Evolutionary conservation across 2,888 invertebrate genomes (phyloP), one percentile per base, ranked within the genome.

Genomic region (Vandiemenella viatica): DNA sequence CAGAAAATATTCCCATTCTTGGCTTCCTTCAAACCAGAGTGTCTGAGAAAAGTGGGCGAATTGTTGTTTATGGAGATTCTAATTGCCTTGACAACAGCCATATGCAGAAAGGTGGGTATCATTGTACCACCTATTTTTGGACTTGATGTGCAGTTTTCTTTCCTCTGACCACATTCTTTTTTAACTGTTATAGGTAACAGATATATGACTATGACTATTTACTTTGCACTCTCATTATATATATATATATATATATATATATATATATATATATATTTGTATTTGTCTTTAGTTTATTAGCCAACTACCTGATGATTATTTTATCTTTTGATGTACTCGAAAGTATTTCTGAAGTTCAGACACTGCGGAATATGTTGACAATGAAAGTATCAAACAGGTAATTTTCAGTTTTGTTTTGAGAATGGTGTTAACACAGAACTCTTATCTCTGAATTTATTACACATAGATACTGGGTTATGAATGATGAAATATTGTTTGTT

Each of bases 71-170:
- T 67, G 95, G 96, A 0, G 96, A 96, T 67, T 95, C 95, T 0
- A 96, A 92, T 65, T 96, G 96, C 63, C 74, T 96, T 48, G 96
- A 97, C 61, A 84, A 85, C 41, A 89, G 88, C 53, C 86, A 87
- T 64, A 71, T 86, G 48, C 83, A 86, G 42, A 80, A 82, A 62
- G 79, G 72, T 71, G 60, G 19, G 44, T 45, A 37, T 7, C 20
- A 37, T 40, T 38, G 15, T 40, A 16, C 13, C 1, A 8, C n/a
- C n/a, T n/a, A n/a, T n/a, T n/a, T n/a, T n/a, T n/a, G 18, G 43
- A 43, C 13, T 8, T 4, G 37, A 37, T 44, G 16, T 21, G 17
- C 15, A 16, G 19, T 18, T 26, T 15, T 43, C 13, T 4, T 5
- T 44, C 13, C 13, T 18, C 7, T 26, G 26, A n/a, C n/a, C n/a